A percentile compares a stretch with the other conserved stretches of the same genome.
Conservation (phyloP, 2,113 vertebrate genomes). For the Ailuropoda melanoleuca region DNA sequence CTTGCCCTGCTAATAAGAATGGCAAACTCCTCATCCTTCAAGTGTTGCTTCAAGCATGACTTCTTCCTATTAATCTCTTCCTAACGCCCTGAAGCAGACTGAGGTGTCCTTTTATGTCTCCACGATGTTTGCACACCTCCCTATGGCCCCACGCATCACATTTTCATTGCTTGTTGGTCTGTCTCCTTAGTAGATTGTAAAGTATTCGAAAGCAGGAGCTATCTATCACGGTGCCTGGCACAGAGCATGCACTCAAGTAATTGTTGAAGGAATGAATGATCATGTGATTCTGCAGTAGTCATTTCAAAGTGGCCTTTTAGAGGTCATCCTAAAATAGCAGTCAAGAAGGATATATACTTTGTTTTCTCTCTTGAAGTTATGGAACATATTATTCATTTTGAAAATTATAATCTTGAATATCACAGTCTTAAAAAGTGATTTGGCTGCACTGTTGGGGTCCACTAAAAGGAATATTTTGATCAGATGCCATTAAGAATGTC, state of each 20-base stretch:
- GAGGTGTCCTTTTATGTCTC: neutral
- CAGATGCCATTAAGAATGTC: neutral
- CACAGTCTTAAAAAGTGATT: neutral
- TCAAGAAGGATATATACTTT: neutral
- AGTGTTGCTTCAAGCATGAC: neutral
- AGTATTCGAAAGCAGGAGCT: neutral
- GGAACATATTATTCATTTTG: neutral
- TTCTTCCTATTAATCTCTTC: neutral
- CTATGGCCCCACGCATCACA: neutral
- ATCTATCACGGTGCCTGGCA: neutral
- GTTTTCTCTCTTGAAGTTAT: neutral
- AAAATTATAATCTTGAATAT: conserved; percentile 2
- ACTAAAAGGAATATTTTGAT: neutral
- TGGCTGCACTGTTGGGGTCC: neutral
- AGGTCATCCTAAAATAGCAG: neutral
- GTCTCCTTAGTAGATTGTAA: neutral
- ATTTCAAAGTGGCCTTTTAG: neutral
- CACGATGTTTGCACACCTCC: neutral
- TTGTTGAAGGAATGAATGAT: neutral
- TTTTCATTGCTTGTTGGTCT: neutral
- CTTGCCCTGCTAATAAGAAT: neutral
- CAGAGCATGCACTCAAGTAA: neutral
- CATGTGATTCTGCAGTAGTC: neutral
- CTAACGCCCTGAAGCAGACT: rapidly evolving
- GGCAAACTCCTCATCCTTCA: neutral